These are phyloP conservation scores for Platyscapa corneri DNA, from an alignment of 1,140 invertebrate species.

Conservation along the genomic window DNA sequence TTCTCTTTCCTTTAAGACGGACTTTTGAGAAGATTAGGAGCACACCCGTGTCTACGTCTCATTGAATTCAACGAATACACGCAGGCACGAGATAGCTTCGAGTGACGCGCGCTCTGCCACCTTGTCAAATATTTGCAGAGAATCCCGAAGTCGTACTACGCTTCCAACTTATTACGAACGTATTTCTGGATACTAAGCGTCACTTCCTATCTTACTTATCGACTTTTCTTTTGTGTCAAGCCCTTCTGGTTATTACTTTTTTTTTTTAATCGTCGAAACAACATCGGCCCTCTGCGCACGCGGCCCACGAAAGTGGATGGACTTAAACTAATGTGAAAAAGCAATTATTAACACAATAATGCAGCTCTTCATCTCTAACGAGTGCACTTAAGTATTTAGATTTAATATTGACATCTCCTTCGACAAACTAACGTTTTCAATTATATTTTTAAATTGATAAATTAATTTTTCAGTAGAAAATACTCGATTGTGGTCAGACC, in stretches of 20 bases:
- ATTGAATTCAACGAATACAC: constrained; percentile 21
- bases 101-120: neutral
- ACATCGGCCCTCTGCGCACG: neutral
- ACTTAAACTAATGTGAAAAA: neutral
- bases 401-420: neutral
- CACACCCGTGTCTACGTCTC: constrained; percentile 1
- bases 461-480: neutral
- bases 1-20: neutral
- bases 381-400: neutral
- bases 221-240: neutral
- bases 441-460: neutral
- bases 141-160: neutral
- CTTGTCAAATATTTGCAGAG: constrained; percentile 41
- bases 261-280: neutral
- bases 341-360: neutral
- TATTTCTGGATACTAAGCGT: neutral
- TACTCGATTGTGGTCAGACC: neutral
- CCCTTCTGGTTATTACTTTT: neutral
- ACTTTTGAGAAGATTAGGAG: constrained; percentile 20
- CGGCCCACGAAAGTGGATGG: neutral
- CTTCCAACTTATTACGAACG: neutral
- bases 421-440: neutral
- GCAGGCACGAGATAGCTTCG: neutral
- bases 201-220: neutral
- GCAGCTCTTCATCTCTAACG: neutral